Percentiles rank a stretch among this genome's conserved stretches.
These are phyloP conservation scores for Fopius arisanus DNA, from an alignment of 1,140 invertebrate species.

Conservation along the genomic window DNA sequence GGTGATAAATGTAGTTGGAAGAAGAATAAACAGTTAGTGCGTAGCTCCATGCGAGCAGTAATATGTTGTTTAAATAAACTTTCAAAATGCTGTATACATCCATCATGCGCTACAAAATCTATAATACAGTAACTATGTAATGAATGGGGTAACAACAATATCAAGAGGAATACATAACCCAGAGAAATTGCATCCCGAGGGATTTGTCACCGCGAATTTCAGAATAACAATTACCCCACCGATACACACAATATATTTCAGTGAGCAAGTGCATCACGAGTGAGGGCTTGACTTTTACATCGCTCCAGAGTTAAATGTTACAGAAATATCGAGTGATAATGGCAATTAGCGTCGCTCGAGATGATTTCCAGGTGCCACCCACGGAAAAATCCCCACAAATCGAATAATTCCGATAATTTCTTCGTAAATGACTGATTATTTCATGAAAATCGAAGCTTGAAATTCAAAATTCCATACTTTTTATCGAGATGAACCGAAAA, in stretches of 20 bases:
- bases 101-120: slow-evolving; percentile 54
- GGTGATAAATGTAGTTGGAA: slow-evolving; percentile 23
- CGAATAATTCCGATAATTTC: background rate
- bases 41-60: slow-evolving; percentile 57
- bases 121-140: slow-evolving; percentile 35
- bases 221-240: background rate
- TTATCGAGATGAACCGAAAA: too few species aligned
- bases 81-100: slow-evolving; percentile 54
- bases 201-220: slow-evolving; percentile 11
- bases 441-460: too few species aligned
- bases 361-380: background rate
- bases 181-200: background rate
- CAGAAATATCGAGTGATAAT: background rate
- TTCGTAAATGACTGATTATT: too few species aligned
- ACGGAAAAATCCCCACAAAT: background rate
- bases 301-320: background rate
- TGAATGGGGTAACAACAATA: background rate
- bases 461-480: too few species aligned
- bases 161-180: background rate
- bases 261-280: background rate
- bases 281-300: background rate
- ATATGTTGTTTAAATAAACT: slow-evolving; percentile 44
- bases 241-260: background rate
- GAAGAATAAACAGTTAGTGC: slow-evolving; percentile 52
- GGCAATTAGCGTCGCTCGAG: background rate